Evolutionary conservation across 2,888 invertebrate genomes (phyloP).

Genomic region (Ametastegia equiseti): DNA sequence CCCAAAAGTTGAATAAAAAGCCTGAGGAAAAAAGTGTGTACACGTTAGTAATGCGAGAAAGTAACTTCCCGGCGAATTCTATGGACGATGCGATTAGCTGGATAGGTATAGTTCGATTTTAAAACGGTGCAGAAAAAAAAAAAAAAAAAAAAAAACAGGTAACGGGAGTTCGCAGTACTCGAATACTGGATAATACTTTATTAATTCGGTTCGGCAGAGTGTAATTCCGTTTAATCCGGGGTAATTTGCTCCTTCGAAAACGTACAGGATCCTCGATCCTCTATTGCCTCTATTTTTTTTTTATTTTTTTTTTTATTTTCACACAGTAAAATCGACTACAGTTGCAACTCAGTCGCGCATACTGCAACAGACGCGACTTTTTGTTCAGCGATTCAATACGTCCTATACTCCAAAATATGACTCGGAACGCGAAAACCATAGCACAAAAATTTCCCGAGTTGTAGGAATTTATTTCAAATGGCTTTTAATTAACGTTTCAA

Average conservation of each 20-base stretch:
- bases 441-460: too few relatives aligned
- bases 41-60: not conserved
- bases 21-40: too few relatives aligned
- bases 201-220: constrained; percentile 15
- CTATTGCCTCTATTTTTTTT: not conserved
- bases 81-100: not conserved
- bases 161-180: not conserved
- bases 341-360: too few relatives aligned
- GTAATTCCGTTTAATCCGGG: constrained; percentile 30
- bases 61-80: not conserved
- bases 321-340: not conserved
- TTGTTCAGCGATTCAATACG: too few relatives aligned
- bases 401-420: too few relatives aligned
- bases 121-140: not conserved
- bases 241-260: constrained; percentile 17
- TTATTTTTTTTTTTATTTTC: too few relatives aligned
- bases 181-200: constrained; percentile 35
- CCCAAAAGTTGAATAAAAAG: too few relatives aligned
- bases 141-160: not conserved
- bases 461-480: too few relatives aligned
- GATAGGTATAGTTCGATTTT: constrained; percentile 13
- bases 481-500: too few relatives aligned
- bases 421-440: too few relatives aligned
- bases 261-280: not conserved
- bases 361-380: too few relatives aligned